Base-by-base conservation (phyloP, 1,140 invertebrate species). In the Fragariocoptes setiger region DNA sequence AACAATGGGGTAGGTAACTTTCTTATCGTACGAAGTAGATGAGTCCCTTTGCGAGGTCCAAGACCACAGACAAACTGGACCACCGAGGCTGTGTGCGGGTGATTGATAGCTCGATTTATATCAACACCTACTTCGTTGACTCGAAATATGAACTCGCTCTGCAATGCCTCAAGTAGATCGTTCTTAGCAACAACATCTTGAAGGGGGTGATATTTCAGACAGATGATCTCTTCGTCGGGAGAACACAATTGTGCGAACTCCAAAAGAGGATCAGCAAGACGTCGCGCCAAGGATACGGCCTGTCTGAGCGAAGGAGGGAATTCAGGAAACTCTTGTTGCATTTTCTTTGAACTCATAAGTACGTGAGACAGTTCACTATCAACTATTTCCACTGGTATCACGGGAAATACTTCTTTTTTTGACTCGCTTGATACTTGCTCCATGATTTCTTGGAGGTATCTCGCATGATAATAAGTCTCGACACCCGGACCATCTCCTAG, bases 41-140 rank as follows among this genome's bases (percentile, higher is more conserved):
- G 74, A 51, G 74, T 69, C 0, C 76, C 83, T 60, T 99, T 99
- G 41, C 90, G 65, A 0, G 85, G 80, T 2, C 92, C 92, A 5
- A 99, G 59, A 31, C 92, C 92, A 58, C 85, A 92, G 2, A 97
- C 73, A 58, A 97, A 99, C 60, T 99, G 92, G 3, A 97, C 63
- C n/a, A 95, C 55, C 53, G 82, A 74, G 1, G 72, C 65, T 2
- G 78, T 78, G 47, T 92, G 74, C 0, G 74, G 66, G 41, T 80
- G 76, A 41, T 78, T 67, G 1, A 95, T 71, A 14, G 79, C 76
- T 50, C 75, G 64, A 54, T 99, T 99, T 3, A 99, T 69, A 55
- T 99, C 90, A 0, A 99, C 82, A n/a, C 92, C 92, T 4, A 97
- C 85, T 64, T 94, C 85, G 56, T 92, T 94, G 0, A 85, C 79